A percentile compares a stretch with the other conserved stretches of the same genome.
Evolutionary conservation across 1,140 invertebrate species (phyloP).

Genomic region (Phenacoccus solenopsis): DNA sequence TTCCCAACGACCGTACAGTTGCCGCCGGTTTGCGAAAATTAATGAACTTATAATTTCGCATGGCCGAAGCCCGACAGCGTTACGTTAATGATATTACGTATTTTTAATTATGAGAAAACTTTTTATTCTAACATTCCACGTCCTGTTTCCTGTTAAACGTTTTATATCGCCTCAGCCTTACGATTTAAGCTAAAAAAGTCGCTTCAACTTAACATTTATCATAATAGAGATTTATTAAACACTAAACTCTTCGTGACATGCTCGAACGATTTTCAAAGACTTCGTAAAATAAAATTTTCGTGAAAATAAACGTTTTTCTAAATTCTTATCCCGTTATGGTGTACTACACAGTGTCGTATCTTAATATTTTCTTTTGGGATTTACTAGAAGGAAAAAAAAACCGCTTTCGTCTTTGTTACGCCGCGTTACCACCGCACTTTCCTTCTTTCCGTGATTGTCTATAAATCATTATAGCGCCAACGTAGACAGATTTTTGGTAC

Average conservation of each 20-base stretch:
- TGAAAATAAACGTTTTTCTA: background rate
- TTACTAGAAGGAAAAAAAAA: no score
- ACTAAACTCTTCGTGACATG: background rate
- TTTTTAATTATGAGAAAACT: background rate
- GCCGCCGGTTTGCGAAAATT: background rate
- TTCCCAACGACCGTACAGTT: background rate
- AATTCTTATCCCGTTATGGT: no score
- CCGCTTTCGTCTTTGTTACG: no score
- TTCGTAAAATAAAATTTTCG: background rate
- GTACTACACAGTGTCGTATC: no score
- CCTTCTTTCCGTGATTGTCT: background rate
- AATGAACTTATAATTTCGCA: no score
- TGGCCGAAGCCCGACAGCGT: background rate
- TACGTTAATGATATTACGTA: background rate
- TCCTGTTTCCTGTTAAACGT: conserved; percentile 8
- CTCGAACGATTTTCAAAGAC: conserved; percentile 10
- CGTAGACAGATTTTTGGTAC: background rate
- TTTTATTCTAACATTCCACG: background rate
- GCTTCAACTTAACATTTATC: conserved; percentile 4
- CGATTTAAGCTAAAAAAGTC: conserved; percentile 5
- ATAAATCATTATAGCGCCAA: background rate
- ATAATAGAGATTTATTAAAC: conserved; percentile 13
- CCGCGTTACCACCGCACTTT: no score
- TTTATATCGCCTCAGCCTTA: background rate
- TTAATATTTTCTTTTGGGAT: background rate